Evolutionary conservation across 2,113 vertebrate species (phyloP).

Genomic region (Grallaria varia): DNA sequence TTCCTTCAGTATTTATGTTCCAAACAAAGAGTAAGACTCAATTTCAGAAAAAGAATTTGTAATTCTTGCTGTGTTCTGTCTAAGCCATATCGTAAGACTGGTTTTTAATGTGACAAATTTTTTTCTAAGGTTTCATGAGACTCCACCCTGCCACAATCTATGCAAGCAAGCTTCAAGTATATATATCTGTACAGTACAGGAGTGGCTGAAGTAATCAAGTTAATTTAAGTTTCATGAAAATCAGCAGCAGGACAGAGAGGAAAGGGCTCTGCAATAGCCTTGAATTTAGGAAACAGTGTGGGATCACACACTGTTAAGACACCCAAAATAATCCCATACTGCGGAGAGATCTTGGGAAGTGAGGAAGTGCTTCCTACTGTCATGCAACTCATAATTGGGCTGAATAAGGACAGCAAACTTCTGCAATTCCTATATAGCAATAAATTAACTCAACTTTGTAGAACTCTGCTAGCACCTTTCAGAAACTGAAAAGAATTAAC

Average conservation of each 20-base stretch:
- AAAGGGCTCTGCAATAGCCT: not conserved
- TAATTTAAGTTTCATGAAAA: not conserved
- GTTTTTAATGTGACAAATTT: not conserved
- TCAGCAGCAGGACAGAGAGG: not conserved
- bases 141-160: not conserved
- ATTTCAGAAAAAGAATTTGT: not conserved
- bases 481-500: not conserved
- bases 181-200: accelerated
- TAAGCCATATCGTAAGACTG: not conserved
- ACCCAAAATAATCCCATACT: not conserved
- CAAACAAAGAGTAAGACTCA: not conserved
- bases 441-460: not conserved
- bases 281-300: not conserved
- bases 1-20: not conserved
- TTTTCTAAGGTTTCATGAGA: not conserved
- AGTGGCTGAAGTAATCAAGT: not conserved
- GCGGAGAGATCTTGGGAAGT: not conserved
- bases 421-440: not conserved
- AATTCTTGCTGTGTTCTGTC: not conserved
- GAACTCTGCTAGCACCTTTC: not conserved
- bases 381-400: not conserved
- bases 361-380: not conserved
- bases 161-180: not conserved
- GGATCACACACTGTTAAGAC: not conserved
- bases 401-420: not conserved